A percentile compares a stretch with the other conserved stretches of the same genome.
These are phyloP conservation scores for Xiphias gladius DNA, from an alignment of 2,113 vertebrate species.

Conservation along the genomic window DNA sequence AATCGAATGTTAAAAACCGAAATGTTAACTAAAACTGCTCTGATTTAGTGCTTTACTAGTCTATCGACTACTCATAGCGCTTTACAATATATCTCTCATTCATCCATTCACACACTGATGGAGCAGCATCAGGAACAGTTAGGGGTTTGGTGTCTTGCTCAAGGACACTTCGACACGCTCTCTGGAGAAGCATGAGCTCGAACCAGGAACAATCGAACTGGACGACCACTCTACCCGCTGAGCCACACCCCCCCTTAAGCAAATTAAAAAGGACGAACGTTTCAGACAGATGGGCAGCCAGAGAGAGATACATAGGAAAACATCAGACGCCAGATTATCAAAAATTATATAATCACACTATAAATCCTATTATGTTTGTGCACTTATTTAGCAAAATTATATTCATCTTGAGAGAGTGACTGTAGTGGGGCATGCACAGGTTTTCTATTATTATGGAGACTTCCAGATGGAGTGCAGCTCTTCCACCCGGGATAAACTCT, in stretches of 20 bases:
- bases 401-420: not conserved
- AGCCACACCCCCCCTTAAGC: too few relatives aligned
- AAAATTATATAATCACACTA: not conserved
- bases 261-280: not conserved
- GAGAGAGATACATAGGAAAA: not conserved
- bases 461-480: conserved; percentile 51
- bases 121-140: too few relatives aligned
- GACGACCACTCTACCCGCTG: too few relatives aligned
- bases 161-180: too few relatives aligned
- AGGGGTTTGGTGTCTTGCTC: too few relatives aligned
- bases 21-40: too few relatives aligned
- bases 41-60: too few relatives aligned
- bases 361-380: conserved; percentile 26
- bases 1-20: not conserved
- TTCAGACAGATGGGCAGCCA: not conserved
- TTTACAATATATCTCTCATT: too few relatives aligned
- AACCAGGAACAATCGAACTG: too few relatives aligned
- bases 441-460: conserved; percentile 50
- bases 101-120: too few relatives aligned
- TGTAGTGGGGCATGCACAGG: not conserved
- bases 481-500: conserved; percentile 39
- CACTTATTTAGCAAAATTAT: not conserved
- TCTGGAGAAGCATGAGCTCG: too few relatives aligned
- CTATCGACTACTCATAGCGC: too few relatives aligned
- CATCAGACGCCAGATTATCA: not conserved